phyloP scores from a whole-genome alignment of 2,797 vertebrate genomes.

The Myotis myotis region DNA sequence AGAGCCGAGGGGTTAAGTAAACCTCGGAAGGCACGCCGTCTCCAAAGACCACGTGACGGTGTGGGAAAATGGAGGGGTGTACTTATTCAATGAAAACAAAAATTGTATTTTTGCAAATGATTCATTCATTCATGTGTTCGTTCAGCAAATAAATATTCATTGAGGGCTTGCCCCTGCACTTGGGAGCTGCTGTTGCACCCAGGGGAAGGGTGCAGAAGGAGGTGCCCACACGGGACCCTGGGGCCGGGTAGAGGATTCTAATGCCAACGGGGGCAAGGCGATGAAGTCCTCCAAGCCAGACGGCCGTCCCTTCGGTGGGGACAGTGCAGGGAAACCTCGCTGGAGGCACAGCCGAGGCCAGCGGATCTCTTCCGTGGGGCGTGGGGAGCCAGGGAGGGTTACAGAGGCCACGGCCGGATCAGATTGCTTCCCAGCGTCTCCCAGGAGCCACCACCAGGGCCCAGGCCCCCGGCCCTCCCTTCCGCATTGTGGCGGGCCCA shows the following conservation, averaged over 20 bases:
- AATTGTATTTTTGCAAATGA: background rate
- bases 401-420: background rate
- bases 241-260: fast-evolving
- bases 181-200: fast-evolving
- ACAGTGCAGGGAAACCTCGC: background rate
- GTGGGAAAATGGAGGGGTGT: background rate
- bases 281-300: background rate
- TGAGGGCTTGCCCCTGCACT: background rate
- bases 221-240: fast-evolving
- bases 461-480: fast-evolving
- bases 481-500: background rate
- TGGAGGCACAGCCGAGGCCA: background rate
- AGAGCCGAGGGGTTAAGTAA: background rate
- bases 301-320: fast-evolving
- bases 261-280: background rate
- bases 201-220: fast-evolving
- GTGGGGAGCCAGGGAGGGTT: background rate
- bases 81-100: background rate
- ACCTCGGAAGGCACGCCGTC: fast-evolving
- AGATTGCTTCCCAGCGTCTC: background rate
- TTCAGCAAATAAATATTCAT: background rate
- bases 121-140: no score
- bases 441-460: background rate
- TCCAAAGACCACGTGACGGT: fast-evolving
- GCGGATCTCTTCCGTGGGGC: fast-evolving